Percentiles rank a stretch among this genome's conserved stretches.
These are phyloP conservation scores for Peromyscus attwateri DNA, from an alignment of 2,797 vertebrate genomes.

Conservation along the genomic window DNA sequence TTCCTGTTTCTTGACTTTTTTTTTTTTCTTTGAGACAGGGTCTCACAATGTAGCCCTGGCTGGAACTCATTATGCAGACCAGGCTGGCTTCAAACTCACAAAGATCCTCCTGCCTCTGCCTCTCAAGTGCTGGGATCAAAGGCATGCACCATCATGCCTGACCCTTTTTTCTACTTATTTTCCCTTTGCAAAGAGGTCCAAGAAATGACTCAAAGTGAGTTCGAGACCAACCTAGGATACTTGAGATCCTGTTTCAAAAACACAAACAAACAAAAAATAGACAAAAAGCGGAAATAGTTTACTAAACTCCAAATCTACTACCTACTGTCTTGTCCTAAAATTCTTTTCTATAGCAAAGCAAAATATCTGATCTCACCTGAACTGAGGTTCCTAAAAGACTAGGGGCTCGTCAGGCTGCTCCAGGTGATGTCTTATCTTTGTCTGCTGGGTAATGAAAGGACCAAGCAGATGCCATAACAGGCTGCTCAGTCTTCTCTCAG, in stretches of 20 bases:
- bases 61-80: background rate
- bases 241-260: background rate
- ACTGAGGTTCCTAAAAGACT: background rate
- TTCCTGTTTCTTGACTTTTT: background rate
- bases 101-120: background rate
- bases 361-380: background rate
- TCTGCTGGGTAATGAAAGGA: too few relatives aligned
- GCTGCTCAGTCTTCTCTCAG: too few relatives aligned
- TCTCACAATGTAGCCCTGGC: background rate
- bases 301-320: background rate
- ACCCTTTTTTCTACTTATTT: too few relatives aligned
- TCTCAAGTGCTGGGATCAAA: background rate
- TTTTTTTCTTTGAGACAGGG: background rate
- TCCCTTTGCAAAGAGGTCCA: too few relatives aligned
- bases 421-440: background rate
- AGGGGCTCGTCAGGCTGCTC: background rate
- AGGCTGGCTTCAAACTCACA: background rate
- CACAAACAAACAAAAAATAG: background rate
- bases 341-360: background rate
- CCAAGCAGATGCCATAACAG: too few relatives aligned
- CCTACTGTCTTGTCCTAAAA: background rate
- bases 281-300: background rate
- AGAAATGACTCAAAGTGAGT: too few relatives aligned
- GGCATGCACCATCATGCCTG: too few relatives aligned
- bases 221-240: too few relatives aligned